Evolutionary conservation across 2,113 vertebrate species (phyloP), one percentile per base, ranked within the genome.

Genomic region (Mola mola): DNA sequence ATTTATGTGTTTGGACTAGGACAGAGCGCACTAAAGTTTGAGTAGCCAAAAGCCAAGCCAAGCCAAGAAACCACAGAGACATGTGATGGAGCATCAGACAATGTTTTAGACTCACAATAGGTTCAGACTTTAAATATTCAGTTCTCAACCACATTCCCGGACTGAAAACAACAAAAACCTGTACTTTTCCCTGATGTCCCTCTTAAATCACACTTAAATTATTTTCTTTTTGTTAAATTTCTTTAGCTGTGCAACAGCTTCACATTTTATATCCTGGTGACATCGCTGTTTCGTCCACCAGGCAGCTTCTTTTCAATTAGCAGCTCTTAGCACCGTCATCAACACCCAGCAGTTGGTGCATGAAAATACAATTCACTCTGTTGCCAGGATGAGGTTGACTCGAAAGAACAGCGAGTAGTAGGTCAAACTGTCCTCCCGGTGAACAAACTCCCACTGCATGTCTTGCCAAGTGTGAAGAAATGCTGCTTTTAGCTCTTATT

Each of bases 261-360:
- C 41, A 25, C 2, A 51, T 60, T 61, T 72, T 52, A 61, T 40
- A 17, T 25, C 38, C 9, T 25, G 40, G 24, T 16, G n/a, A 49
- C 37, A 15, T 65, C n/a, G 3, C 38, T 29, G 60, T 42, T 52
- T 36, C 3, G 13, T 57, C 65, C 61, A 65, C 34, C n/a, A 44
- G 60, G 69, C 26, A 50, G 51, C 69, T 62, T 38, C 33, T 79
- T 85, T 85, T 85, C 80, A 83, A 85, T 87, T 87, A 83, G 72
- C 75, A 59, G 48, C 70, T 78, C 66, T 25, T 75, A 74, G 72
- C 51, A 29, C 15, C 58, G 33, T 42, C 59, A 50, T 60, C 53
- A 74, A 41, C 73, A 69, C 81, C 36, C 63, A 57, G 72, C 69
- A 3, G 69, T 6, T 51, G 16, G 25, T 46, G 21, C 20, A 58